Evolutionary conservation across 1,140 invertebrate species (phyloP).

Genomic region (Araneus ventricosus): DNA sequence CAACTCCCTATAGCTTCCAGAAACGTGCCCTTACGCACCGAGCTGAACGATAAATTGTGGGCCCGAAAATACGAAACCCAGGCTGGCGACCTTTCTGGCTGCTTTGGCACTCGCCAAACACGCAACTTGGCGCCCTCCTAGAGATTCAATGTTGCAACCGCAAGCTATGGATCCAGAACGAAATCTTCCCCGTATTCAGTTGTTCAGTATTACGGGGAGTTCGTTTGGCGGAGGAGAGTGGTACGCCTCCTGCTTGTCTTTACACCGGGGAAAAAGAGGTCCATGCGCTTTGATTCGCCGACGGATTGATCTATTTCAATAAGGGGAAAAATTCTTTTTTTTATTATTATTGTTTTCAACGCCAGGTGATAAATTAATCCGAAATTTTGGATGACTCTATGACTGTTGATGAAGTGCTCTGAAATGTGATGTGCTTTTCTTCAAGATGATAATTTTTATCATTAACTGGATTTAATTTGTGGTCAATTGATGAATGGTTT

Average conservation of each 20-base stretch:
- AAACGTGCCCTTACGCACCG: slow-evolving; percentile 12
- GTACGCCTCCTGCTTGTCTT: slow-evolving; percentile 48
- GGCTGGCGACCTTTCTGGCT: slow-evolving; percentile 3
- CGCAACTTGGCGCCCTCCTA: not conserved
- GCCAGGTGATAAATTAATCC: not conserved
- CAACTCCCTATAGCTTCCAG: not conserved
- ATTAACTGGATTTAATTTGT: not conserved
- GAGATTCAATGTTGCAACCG: slow-evolving; percentile 61
- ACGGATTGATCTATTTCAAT: slow-evolving; percentile 33
- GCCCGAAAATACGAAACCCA: not conserved
- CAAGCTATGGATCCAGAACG: slow-evolving; percentile 59
- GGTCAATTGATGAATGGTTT: not conserved
- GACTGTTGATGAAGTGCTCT: not conserved
- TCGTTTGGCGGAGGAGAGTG: slow-evolving; percentile 16
- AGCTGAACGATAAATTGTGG: slow-evolving; percentile 16
- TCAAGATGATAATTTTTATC: not conserved
- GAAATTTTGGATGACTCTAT: not conserved
- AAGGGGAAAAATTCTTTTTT: not conserved
- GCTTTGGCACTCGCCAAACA: slow-evolving; percentile 1
- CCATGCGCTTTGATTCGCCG: not conserved
- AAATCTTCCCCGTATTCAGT: slow-evolving; percentile 50
- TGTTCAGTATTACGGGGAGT: slow-evolving; percentile 48
- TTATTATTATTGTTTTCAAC: not conserved
- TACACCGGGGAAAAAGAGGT: slow-evolving; percentile 25
- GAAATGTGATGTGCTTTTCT: slow-evolving; percentile 4